These are phyloP conservation scores for Sciaenops ocellatus DNA, from an alignment of 2,797 vertebrate genomes.

Conservation along the genomic window DNA sequence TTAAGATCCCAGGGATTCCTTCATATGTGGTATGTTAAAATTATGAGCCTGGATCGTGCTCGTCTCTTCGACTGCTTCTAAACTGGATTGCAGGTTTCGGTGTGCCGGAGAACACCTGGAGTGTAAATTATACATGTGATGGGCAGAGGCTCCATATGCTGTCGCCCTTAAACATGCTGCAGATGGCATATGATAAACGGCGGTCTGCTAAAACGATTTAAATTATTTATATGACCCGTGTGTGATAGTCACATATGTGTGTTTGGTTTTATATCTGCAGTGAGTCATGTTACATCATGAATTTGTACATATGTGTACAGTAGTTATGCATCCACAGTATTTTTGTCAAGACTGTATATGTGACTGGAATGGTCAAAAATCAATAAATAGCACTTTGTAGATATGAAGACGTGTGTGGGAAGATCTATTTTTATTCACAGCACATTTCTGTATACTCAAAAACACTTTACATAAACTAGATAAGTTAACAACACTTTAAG, in stretches of 20 bases:
- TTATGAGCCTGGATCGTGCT: constrained; percentile 77
- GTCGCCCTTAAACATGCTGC: constrained; percentile 66
- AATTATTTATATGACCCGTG: constrained; percentile 44
- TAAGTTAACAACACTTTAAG: not conserved
- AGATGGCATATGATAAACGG: constrained; percentile 77
- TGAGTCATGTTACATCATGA: constrained; percentile 13
- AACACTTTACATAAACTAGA: not conserved
- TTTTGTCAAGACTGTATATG: constrained; percentile 32
- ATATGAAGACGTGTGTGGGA: constrained; percentile 16
- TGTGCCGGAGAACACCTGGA: constrained; percentile 80
- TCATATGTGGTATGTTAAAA: constrained; percentile 75
- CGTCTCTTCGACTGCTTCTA: constrained; percentile 65
- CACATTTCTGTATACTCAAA: not conserved
- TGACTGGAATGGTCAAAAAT: constrained; percentile 1
- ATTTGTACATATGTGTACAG: constrained; percentile 53
- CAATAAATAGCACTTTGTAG: constrained; percentile 46
- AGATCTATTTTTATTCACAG: not conserved
- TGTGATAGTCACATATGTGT: constrained; percentile 36
- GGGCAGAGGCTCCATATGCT: constrained; percentile 59
- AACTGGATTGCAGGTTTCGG: constrained; percentile 83
- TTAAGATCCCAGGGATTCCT: constrained; percentile 79
- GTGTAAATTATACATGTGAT: constrained; percentile 83
- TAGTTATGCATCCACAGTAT: constrained; percentile 20
- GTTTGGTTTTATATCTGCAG: constrained; percentile 23
- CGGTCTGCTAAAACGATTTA: constrained; percentile 36